These are phyloP conservation scores for Melinopterus prodromus DNA, from an alignment of 2,888 invertebrate species.

Conservation along the genomic window DNA sequence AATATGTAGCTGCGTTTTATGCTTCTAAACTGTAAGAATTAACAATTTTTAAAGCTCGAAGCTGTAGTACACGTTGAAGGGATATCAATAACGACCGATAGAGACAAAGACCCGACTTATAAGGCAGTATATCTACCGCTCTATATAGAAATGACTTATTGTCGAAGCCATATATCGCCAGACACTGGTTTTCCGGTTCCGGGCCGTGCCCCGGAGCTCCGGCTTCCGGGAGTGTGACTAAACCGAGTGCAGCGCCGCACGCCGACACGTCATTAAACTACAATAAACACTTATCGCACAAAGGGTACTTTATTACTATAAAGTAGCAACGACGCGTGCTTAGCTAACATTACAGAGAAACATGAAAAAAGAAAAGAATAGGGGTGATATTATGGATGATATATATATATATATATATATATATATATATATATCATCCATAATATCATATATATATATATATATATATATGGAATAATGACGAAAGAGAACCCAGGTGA, in stretches of 20 bases:
- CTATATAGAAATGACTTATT: conserved; percentile 42
- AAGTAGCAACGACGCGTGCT: conserved; percentile 44
- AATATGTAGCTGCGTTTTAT: no score
- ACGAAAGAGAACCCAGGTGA: no score
- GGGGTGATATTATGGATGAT: no score
- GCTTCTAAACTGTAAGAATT: no score
- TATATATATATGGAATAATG: no score
- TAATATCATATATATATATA: no score
- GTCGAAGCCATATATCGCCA: conserved; percentile 43
- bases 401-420: no score
- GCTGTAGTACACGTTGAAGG: not conserved
- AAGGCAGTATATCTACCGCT: not conserved
- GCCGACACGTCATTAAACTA: conserved; percentile 55
- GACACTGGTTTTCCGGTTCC: conserved; percentile 50
- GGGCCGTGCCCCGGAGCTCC: conserved; percentile 46
- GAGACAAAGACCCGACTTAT: not conserved
- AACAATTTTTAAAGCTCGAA: no score
- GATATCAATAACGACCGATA: not conserved
- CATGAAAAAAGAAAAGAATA: no score
- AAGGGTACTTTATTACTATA: conserved; percentile 53
- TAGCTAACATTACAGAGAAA: not conserved
- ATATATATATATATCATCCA: no score
- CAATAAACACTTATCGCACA: conserved; percentile 57
- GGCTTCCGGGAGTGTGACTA: conserved; percentile 54
- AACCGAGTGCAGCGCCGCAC: conserved; percentile 48